Conservation (phyloP, 2,113 vertebrate species). For the Bujurquina vittata region DNA sequence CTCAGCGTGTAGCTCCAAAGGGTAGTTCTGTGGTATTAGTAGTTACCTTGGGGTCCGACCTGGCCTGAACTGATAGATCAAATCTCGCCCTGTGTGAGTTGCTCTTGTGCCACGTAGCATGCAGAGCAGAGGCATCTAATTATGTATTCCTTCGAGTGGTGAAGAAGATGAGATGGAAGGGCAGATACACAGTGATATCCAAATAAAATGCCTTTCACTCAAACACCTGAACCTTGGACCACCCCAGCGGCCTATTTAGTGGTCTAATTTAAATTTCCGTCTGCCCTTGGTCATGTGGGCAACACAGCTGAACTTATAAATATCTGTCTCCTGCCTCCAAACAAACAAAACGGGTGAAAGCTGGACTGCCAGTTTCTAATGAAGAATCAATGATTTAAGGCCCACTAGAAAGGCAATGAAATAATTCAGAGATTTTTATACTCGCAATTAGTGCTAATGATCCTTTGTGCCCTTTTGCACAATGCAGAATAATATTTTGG, state of each 20-base stretch:
- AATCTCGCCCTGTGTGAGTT: slow-evolving; percentile 30
- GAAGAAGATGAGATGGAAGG: slow-evolving; percentile 44
- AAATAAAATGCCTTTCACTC: slow-evolving; percentile 52
- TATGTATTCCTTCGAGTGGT: slow-evolving; percentile 36
- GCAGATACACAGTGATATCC: slow-evolving; percentile 38
- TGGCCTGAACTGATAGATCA: slow-evolving; percentile 44
- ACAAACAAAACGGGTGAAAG: neutral
- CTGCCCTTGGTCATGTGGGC: neutral
- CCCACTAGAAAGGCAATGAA: slow-evolving; percentile 1
- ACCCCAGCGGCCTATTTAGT: slow-evolving; percentile 27
- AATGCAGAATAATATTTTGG: slow-evolving; percentile 29
- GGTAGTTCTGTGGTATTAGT: slow-evolving; percentile 29
- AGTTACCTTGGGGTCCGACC: slow-evolving; percentile 33
- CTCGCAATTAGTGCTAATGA: slow-evolving; percentile 44
- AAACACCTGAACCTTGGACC: slow-evolving; percentile 35
- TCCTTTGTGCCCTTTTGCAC: slow-evolving; percentile 18
- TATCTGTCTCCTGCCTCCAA: slow-evolving; percentile 5
- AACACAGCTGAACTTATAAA: slow-evolving; percentile 24
- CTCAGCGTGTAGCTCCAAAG: neutral
- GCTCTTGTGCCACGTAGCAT: slow-evolving; percentile 31
- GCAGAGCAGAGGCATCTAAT: slow-evolving; percentile 35
- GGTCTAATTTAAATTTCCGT: slow-evolving; percentile 42
- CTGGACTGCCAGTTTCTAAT: slow-evolving; percentile 10
- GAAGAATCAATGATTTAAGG: slow-evolving; percentile 22
- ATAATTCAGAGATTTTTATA: slow-evolving; percentile 23